phyloP scores from a whole-genome alignment of 2,888 invertebrate species.

The Prenolepis imparis region DNA sequence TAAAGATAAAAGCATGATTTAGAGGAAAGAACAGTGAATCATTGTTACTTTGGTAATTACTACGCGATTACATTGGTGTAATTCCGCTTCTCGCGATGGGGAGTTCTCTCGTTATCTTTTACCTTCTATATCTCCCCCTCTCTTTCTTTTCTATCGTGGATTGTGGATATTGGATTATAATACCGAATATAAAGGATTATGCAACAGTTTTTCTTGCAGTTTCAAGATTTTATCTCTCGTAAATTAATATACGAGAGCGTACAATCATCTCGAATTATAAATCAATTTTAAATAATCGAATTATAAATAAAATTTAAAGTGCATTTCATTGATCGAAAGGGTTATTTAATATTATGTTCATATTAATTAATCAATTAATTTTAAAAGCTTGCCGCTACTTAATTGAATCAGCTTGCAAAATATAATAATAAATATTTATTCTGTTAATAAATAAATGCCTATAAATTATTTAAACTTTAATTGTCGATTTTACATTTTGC shows the following conservation, averaged over 20 bases:
- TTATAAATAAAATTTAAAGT: not conserved
- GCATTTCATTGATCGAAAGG: not conserved
- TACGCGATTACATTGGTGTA: not conserved
- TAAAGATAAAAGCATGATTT: slow-evolving; percentile 4
- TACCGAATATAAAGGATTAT: slow-evolving; percentile 25
- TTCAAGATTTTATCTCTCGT: not conserved
- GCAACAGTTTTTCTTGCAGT: not conserved
- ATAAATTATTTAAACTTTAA: not conserved
- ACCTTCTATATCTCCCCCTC: not conserved
- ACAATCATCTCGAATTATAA: not conserved
- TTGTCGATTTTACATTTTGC: not conserved
- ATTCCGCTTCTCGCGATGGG: slow-evolving; percentile 13
- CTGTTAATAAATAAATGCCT: not conserved
- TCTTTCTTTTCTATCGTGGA: slow-evolving; percentile 2
- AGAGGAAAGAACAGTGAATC: slow-evolving; percentile 5
- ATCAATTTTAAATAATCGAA: not conserved
- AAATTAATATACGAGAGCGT: slow-evolving; percentile 15
- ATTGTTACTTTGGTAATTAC: not conserved
- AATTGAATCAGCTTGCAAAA: not conserved
- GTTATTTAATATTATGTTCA: not conserved
- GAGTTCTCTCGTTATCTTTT: slow-evolving; percentile 21
- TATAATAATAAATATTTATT: not conserved
- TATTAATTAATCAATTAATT: slow-evolving; percentile 9
- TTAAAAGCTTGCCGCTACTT: not conserved
- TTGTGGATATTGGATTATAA: slow-evolving; percentile 38